Percentiles rank a stretch among this genome's conserved stretches.
Evolutionary conservation across 1,140 invertebrate species (phyloP).

Genomic region (Heliconius melpomene): DNA sequence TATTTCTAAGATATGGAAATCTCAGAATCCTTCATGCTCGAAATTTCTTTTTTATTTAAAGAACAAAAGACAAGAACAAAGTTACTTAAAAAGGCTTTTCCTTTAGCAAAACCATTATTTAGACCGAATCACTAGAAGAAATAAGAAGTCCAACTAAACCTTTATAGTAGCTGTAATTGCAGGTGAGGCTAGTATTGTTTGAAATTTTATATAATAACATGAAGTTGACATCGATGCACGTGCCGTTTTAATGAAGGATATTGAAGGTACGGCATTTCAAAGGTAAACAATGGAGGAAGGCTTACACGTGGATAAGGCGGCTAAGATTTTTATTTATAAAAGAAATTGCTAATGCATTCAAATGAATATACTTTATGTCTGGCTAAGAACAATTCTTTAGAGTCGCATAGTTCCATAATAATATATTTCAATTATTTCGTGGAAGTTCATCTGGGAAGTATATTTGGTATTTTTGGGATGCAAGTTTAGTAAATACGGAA

Average conservation of each 20-base stretch:
- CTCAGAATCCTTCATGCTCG: neutral
- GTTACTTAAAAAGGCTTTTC: neutral
- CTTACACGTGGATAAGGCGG: neutral
- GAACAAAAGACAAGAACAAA: neutral
- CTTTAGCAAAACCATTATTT: neutral
- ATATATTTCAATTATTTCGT: too few relatives aligned
- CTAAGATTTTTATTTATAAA: neutral
- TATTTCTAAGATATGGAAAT: neutral
- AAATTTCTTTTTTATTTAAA: neutral
- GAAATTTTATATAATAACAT: constrained; percentile 7
- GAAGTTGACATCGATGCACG: constrained; percentile 4
- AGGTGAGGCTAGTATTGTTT: neutral
- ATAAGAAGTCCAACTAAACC: neutral
- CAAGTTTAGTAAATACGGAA: too few relatives aligned
- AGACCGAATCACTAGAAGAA: neutral
- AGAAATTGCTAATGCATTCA: neutral
- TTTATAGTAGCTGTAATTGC: neutral
- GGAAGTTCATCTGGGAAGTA: too few relatives aligned
- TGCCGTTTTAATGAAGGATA: neutral
- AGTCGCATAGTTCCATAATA: too few relatives aligned
- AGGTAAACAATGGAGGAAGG: constrained; percentile 1
- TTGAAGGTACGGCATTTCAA: constrained; percentile 7
- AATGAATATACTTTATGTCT: neutral
- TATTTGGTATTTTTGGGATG: too few relatives aligned
- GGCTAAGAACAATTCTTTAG: too few relatives aligned